phyloP scores from a whole-genome alignment of 2,113 vertebrate species.

The Amia ocellicauda region DNA sequence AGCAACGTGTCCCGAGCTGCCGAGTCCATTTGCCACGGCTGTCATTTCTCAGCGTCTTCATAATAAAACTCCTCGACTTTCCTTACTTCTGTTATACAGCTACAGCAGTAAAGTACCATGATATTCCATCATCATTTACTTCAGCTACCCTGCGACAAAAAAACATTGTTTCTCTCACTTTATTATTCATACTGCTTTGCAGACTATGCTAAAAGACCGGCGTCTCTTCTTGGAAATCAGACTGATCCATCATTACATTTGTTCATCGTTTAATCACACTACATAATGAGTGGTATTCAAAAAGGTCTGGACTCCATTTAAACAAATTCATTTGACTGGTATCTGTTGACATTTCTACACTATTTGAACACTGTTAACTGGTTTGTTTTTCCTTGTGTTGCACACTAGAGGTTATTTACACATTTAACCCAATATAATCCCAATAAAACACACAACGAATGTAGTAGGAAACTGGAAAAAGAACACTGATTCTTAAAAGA shows the following conservation, averaged over 20 bases:
- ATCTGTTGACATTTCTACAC: slow-evolving; percentile 32
- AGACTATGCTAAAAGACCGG: slow-evolving; percentile 2
- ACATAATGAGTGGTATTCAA: slow-evolving; percentile 25
- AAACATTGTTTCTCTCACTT: slow-evolving; percentile 28
- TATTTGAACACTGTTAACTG: slow-evolving; percentile 30
- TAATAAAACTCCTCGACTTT: slow-evolving; percentile 30
- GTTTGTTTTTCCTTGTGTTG: slow-evolving; percentile 27
- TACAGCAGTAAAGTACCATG: not conserved
- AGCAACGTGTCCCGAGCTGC: slow-evolving; percentile 16
- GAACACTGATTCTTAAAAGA: no score
- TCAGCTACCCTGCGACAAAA: slow-evolving; percentile 19
- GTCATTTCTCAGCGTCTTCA: slow-evolving; percentile 22
- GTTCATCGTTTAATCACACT: slow-evolving; percentile 32
- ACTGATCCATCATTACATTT: slow-evolving; percentile 27
- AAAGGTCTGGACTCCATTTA: slow-evolving; percentile 27
- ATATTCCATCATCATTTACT: slow-evolving; percentile 30
- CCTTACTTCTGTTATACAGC: not conserved
- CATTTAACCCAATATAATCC: no score
- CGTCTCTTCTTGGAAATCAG: slow-evolving; percentile 26
- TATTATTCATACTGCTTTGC: slow-evolving; percentile 32
- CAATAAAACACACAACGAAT: no score
- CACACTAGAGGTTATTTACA: no score
- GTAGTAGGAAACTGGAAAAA: no score
- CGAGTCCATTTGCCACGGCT: slow-evolving; percentile 21
- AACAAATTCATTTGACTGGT: slow-evolving; percentile 18